Conservation (phyloP, 2,888 invertebrate genomes). For the Clepsis dumicolana region DNA sequence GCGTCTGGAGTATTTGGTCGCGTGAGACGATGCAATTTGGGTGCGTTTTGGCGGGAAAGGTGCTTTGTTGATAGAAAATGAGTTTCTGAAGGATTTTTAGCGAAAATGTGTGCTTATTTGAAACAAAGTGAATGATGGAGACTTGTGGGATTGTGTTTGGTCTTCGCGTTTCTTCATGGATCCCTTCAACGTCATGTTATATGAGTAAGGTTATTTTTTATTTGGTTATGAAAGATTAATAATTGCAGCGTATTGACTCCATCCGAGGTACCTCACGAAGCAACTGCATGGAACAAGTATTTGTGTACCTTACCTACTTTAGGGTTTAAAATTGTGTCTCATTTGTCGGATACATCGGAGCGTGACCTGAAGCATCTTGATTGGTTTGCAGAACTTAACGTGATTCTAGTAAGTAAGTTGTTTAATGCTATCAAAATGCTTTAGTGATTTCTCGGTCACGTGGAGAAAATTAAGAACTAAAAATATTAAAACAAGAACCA, state of each 20-base stretch:
- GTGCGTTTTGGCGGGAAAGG: slow-evolving; percentile 74
- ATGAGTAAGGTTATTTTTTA: slow-evolving; percentile 66
- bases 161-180: slow-evolving; percentile 57
- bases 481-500: not conserved
- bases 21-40: slow-evolving; percentile 64
- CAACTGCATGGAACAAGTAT: not conserved
- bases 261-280: not conserved
- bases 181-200: slow-evolving; percentile 76
- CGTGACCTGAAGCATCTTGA: no score
- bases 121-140: slow-evolving; percentile 64
- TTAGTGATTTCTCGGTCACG: no score
- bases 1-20: slow-evolving; percentile 62
- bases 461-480: no score
- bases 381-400: no score
- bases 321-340: not conserved
- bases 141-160: slow-evolving; percentile 48
- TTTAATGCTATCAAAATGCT: no score
- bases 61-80: slow-evolving; percentile 23
- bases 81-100: slow-evolving; percentile 28
- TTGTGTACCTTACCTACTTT: not conserved
- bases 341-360: not conserved
- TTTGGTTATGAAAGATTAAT: not conserved
- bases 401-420: no score
- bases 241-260: not conserved
- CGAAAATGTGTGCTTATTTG: slow-evolving; percentile 48